phyloP scores from a whole-genome alignment of 1,140 invertebrate genomes.

The Dolichoris vasculosae region DNA sequence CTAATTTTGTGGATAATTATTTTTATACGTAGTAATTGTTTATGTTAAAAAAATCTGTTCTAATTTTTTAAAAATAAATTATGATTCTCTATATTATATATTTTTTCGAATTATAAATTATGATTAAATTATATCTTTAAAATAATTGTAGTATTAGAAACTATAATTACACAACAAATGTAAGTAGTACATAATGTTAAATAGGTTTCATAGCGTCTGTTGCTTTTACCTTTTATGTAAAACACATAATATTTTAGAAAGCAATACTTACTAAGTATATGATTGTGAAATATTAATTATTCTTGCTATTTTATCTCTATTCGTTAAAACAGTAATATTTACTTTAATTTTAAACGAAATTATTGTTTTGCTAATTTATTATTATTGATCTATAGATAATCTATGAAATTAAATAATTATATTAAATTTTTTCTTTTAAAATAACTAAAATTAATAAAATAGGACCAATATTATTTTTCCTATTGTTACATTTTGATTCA shows the following conservation, averaged over 20 bases:
- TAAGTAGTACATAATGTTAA: background rate
- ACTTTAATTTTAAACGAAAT: no score
- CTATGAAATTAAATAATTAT: no score
- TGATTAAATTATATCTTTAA: background rate
- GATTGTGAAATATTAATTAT: slow-evolving; percentile 4
- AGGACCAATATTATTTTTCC: background rate
- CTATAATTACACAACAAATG: background rate
- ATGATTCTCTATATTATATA: background rate
- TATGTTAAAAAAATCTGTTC: no score
- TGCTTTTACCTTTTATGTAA: background rate
- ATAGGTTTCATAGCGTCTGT: background rate
- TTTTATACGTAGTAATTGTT: background rate
- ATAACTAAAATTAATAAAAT: no score
- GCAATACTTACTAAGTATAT: background rate
- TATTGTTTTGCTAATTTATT: no score
- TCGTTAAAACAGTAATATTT: no score
- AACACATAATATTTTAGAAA: background rate
- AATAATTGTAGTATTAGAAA: background rate
- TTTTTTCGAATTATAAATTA: background rate
- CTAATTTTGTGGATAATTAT: background rate
- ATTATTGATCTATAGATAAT: no score
- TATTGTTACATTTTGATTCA: background rate
- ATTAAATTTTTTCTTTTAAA: no score
- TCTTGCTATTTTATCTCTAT: no score
- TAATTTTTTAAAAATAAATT: background rate